phyloP scores from a whole-genome alignment of 2,797 vertebrate genomes.

The Leptoclinus maculatus region DNA sequence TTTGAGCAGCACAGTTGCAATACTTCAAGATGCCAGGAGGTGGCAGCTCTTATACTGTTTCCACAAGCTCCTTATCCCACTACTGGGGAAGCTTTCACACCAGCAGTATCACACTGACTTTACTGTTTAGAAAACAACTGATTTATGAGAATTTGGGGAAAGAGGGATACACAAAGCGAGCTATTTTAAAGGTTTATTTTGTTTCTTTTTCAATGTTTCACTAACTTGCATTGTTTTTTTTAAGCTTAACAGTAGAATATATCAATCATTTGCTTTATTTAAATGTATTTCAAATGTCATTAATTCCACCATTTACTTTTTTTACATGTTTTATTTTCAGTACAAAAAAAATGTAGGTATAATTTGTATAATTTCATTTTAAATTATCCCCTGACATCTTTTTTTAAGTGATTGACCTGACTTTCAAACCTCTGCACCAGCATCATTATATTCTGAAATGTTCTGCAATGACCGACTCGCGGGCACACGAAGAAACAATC shows the following conservation, averaged over 20 bases:
- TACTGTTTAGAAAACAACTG: background rate
- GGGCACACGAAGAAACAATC: slow-evolving; percentile 55
- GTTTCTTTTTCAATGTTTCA: background rate
- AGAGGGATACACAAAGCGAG: rapidly evolving
- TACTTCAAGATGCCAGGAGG: slow-evolving; percentile 80
- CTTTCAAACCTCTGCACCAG: slow-evolving; percentile 44
- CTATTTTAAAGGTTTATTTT: background rate
- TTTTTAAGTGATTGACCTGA: slow-evolving; percentile 24
- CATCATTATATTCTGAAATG: slow-evolving; percentile 50
- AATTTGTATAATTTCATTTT: background rate
- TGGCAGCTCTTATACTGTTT: slow-evolving; percentile 86
- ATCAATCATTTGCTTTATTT: background rate
- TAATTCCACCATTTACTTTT: background rate
- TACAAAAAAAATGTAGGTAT: background rate
- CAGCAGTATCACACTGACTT: background rate
- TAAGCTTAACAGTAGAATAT: background rate
- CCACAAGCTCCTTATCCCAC: slow-evolving; percentile 43
- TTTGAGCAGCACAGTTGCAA: slow-evolving; percentile 60
- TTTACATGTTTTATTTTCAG: background rate
- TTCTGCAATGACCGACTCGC: slow-evolving; percentile 37
- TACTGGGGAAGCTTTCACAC: slow-evolving; percentile 3
- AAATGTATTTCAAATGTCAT: background rate
- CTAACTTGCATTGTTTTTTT: background rate
- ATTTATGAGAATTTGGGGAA: background rate
- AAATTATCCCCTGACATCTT: background rate